A percentile compares a stretch with the other conserved stretches of the same genome.
These are phyloP conservation scores for Pomacea canaliculata DNA, from an alignment of 2,888 invertebrate species.

Conservation along the genomic window DNA sequence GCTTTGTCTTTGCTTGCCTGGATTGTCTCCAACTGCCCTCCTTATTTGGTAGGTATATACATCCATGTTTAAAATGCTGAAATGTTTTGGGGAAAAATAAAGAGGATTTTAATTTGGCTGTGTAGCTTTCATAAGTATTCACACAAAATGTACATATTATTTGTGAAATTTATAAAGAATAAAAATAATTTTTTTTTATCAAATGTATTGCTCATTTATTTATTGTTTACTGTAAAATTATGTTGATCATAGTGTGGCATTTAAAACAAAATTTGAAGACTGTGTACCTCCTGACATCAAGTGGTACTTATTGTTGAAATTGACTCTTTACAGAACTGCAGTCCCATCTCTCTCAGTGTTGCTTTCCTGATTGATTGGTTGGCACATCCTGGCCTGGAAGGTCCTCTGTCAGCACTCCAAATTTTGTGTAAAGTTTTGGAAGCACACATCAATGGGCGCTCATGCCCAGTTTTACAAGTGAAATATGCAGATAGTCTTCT, in stretches of 20 bases:
- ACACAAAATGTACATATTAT: no score
- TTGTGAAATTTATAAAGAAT: no score
- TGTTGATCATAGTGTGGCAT: no score
- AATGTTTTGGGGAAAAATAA: no score
- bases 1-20: slow-evolving; percentile 8
- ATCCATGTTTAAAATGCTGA: no score
- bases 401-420: slow-evolving; percentile 4
- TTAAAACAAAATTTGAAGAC: no score
- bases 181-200: no score
- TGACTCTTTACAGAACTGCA: not conserved
- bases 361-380: slow-evolving; percentile 4
- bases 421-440: slow-evolving; percentile 1
- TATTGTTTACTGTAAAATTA: no score
- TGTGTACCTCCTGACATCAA: no score
- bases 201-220: not conserved
- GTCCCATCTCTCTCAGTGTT: not conserved
- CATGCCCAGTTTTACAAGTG: not conserved
- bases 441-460: not conserved
- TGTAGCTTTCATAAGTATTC: no score
- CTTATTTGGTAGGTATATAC: not conserved
- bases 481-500: slow-evolving; percentile 1
- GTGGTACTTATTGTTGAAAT: no score
- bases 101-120: no score
- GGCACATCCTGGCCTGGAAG: not conserved
- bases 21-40: slow-evolving; percentile 8